Evolutionary conservation across 1,140 invertebrate genomes (phyloP).

Genomic region (Drosophila sproati): DNA sequence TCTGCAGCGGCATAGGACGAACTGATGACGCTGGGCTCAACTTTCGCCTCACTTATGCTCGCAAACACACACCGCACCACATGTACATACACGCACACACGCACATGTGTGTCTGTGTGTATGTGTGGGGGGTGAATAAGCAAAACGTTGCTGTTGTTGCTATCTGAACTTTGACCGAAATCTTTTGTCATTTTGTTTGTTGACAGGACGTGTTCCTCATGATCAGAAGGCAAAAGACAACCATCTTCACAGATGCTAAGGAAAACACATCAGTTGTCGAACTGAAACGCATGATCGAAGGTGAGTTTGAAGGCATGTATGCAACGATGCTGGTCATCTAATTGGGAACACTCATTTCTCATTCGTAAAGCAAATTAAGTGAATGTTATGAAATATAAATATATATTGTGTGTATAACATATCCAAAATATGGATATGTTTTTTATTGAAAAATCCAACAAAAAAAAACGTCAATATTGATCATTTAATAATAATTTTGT

Average conservation of each 20-base stretch:
- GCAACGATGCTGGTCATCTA: not conserved
- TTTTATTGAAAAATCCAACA: too few species aligned
- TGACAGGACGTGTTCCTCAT: constrained; percentile 97
- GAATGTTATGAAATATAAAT: too few species aligned
- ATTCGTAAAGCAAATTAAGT: not conserved
- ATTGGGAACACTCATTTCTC: not conserved
- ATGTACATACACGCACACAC: constrained; percentile 1
- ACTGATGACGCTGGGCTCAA: constrained; percentile 20
- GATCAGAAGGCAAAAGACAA: constrained; percentile 98
- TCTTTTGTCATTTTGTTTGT: constrained; percentile 19
- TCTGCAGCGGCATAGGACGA: constrained; percentile 11
- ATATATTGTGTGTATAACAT: too few species aligned
- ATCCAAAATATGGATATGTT: too few species aligned
- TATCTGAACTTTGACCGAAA: constrained; percentile 74
- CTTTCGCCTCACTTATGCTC: constrained; percentile 34
- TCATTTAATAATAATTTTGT: too few species aligned
- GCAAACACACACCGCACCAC: not conserved
- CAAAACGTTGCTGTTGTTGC: constrained; percentile 26
- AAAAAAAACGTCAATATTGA: too few species aligned
- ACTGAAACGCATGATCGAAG: constrained; percentile 98
- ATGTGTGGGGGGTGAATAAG: constrained; percentile 43
- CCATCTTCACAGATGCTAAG: constrained; percentile 99
- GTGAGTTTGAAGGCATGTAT: constrained; percentile 84
- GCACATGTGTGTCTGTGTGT: constrained; percentile 17
- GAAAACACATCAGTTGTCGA: constrained; percentile 97